These are phyloP conservation scores for Microtus richardsoni DNA, from an alignment of 2,113 vertebrate genomes.

Conservation along the genomic window DNA sequence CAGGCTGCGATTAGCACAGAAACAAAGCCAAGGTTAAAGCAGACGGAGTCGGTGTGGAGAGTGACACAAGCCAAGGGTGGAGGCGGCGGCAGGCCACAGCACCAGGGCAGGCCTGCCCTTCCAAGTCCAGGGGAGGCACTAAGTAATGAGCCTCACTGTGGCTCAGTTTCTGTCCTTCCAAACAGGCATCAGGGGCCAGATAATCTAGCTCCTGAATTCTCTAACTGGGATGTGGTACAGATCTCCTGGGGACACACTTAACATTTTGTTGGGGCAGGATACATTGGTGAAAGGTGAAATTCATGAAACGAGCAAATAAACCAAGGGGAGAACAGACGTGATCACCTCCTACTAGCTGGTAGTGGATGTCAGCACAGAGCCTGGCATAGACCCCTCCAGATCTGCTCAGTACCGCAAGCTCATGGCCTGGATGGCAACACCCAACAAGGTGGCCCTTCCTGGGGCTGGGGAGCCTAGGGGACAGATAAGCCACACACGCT, in stretches of 20 bases:
- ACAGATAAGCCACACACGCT: background rate
- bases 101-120: background rate
- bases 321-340: background rate
- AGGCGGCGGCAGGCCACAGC: background rate
- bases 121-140: background rate
- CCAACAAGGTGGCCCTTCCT: background rate
- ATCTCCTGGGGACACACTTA: background rate
- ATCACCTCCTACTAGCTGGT: background rate
- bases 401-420: background rate
- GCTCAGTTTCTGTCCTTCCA: background rate
- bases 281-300: too few relatives aligned
- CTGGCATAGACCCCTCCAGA: background rate
- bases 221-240: background rate
- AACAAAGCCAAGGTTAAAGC: accelerated
- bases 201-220: background rate
- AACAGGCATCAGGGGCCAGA: background rate
- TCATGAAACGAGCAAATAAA: accelerated
- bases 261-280: background rate
- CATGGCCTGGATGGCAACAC: accelerated
- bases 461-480: background rate
- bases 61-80: background rate
- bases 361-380: background rate
- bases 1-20: background rate
- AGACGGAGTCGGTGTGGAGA: background rate
- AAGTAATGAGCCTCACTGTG: background rate